Evolutionary conservation across 2,888 invertebrate species (phyloP), one percentile per base, ranked within the genome.

Genomic region (Lamellibrachia satsuma): DNA sequence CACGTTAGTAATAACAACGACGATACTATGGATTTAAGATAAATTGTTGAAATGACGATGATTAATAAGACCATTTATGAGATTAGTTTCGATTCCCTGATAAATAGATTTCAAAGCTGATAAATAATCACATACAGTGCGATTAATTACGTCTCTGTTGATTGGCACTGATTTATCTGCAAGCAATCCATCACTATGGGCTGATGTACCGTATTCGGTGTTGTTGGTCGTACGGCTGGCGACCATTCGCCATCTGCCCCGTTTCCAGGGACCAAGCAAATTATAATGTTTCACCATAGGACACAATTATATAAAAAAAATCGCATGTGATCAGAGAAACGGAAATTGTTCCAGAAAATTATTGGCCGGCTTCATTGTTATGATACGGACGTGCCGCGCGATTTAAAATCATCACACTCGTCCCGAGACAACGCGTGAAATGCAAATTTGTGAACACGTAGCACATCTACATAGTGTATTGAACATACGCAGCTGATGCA

Each of bases 21-120:
- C 22, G 75, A 4, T 39, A 39, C 6, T 75, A 1, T 22, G 75
- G 75, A 6, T 75, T 6, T n/a, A 75, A 3, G 75, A 0, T 75
- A 4, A 75, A 75, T 15, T 22, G 75, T 60, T 60, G 60, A 60
- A 11, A 11, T 15, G 60, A 4, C 60, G 60, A 22, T 75, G 75
- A n/a, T 75, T 75, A 75, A 75, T 75, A 75, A 75, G 75, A 15
- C 75, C 75, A n/a, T 75, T 75, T 75, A 75, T 75, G n/a, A 75
- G 75, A 75, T 75, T 75, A 75, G 22, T 22, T 75, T 15, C 75
- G 75, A 75, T 75, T 75, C 75, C 1, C 15, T 75, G 75, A 75
- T 75, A 75, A 75, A 75, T 75, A 75, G 22, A 75, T 75, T 75
- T 75, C 75, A 75, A 75, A 75, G 75, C 75, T 22, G 75, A 75